phyloP scores from a whole-genome alignment of 2,797 vertebrate genomes.

The Pangasius sanitwongsei region DNA sequence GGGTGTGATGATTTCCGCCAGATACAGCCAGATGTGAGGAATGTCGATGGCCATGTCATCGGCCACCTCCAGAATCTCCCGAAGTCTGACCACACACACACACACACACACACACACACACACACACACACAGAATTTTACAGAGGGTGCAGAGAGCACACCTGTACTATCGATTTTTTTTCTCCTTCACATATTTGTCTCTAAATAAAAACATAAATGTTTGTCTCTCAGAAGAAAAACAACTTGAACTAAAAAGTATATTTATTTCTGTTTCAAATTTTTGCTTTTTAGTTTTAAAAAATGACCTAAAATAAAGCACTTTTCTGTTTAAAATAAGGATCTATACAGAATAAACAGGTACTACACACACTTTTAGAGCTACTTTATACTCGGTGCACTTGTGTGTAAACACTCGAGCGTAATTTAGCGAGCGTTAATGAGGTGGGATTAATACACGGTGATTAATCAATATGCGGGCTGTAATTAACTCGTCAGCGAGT shows the following conservation, averaged over 20 bases:
- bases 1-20: slow-evolving; percentile 91
- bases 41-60: slow-evolving; percentile 99
- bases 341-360: not conserved
- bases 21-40: slow-evolving; percentile 97
- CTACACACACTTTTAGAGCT: not conserved
- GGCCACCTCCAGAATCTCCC: slow-evolving; percentile 87
- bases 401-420: not conserved
- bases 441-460: slow-evolving; percentile 9
- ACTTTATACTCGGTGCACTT: not conserved
- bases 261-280: too few species aligned
- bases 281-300: too few species aligned
- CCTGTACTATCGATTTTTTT: not conserved
- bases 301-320: not conserved
- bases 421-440: not conserved
- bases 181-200: too few species aligned
- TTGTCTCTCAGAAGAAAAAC: too few species aligned
- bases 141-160: too few species aligned
- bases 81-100: slow-evolving; percentile 72
- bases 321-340: not conserved
- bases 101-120: too few species aligned
- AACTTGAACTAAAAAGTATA: too few species aligned
- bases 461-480: not conserved
- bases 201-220: too few species aligned
- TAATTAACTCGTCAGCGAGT: not conserved
- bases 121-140: not conserved